Conservation (phyloP, 2,113 vertebrate species). For the Calypte anna region DNA sequence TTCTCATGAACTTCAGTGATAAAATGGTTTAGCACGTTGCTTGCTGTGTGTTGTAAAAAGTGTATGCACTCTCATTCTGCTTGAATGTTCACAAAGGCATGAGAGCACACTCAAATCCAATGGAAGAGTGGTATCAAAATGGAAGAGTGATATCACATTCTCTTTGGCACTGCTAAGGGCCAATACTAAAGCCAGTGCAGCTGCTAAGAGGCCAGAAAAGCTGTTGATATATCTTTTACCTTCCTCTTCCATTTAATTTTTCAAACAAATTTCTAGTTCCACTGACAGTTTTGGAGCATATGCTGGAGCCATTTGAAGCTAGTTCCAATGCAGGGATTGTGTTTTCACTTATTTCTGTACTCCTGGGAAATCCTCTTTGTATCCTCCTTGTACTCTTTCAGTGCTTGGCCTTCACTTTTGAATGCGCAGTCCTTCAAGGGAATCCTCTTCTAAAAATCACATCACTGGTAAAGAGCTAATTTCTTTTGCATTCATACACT, state of each 20-base stretch:
- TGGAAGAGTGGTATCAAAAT: background rate
- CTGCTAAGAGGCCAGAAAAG: background rate
- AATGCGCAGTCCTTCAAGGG: background rate
- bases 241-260: background rate
- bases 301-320: background rate
- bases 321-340: background rate
- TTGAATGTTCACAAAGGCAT: background rate
- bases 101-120: background rate
- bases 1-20: background rate
- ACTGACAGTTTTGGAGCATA: background rate
- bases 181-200: background rate
- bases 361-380: background rate
- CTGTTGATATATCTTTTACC: background rate
- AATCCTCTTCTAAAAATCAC: background rate
- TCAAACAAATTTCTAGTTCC: background rate
- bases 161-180: background rate
- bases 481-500: background rate
- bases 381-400: background rate
- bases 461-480: background rate
- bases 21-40: background rate
- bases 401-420: background rate
- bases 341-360: background rate
- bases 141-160: accelerated
- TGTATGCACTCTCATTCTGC: background rate
- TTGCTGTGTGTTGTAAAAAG: background rate